Base-by-base conservation (phyloP, 92 coral and sea anemone species). In the Virgularia gustaviana region DNA sequence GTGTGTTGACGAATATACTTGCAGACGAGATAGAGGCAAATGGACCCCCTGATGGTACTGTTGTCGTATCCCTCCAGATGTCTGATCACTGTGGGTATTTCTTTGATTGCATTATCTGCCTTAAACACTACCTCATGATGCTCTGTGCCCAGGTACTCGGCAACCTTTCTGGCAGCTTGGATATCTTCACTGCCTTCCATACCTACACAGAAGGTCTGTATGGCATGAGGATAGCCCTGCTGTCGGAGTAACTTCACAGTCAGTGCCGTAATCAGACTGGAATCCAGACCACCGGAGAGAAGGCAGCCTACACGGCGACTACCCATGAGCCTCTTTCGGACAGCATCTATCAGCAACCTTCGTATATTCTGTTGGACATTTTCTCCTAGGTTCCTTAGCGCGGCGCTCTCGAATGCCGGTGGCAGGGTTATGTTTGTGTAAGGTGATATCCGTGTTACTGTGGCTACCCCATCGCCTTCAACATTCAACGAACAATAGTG, bases 41-140 rank as follows among this genome's bases (percentile, higher is more conserved):
- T 59, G 7, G 83, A 52, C 24, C 55, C 49, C 9, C 83, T 72
- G 60, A 82, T 76, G 16, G 54, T 57, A 30, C 38, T 24, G 8
- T 56, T 47, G 78, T 82, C 86, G 57, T 77, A 82, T 36, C 63
- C 70, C 56, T 82, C 86, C 83, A 82, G 71, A 38, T 82, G 36
- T 34, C 70, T 77, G 23, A 82, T 82, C 55, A 82, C 65, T 11
- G 70, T 77, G 22, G 66, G 78, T 13, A 82, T 47, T 53, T 62
- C 73, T 33, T 70, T 58, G 62, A 82, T 82, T n/a, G 83, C 86
- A 37, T 82, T 78, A 20, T 77, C 78, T 34, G 83, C 72, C 25
- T 82, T 82, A 33, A 82, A 77, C 49, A 76, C 53, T 52, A 82
- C 36, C 73, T 77, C 86, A 42, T 82, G 86, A 30, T 82, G 86